Evolutionary conservation across 1,140 invertebrate genomes (phyloP).

Genomic region (Elysia chlorotica): DNA sequence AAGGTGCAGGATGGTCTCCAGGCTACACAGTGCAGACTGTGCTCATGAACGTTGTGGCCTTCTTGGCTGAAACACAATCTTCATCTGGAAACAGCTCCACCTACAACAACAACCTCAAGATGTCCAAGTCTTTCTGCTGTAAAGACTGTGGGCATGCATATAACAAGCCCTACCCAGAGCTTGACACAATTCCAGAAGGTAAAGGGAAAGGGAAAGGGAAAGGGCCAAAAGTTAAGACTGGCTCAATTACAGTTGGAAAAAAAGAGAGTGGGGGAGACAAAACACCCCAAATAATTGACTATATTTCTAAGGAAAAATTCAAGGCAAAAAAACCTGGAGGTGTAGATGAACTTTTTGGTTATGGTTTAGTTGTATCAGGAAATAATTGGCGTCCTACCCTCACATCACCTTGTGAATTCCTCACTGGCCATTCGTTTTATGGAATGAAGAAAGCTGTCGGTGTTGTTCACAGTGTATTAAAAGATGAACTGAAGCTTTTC

Average conservation of each 20-base stretch:
- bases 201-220: conserved; percentile 5
- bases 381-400: conserved; percentile 36
- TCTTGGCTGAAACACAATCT: conserved; percentile 37
- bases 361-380: conserved; percentile 44
- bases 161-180: conserved; percentile 41
- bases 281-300: conserved; percentile 37
- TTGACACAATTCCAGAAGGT: conserved; percentile 11
- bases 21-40: conserved; percentile 51
- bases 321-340: conserved; percentile 27
- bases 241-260: neutral
- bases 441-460: conserved; percentile 42
- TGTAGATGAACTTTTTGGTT: conserved; percentile 41
- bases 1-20: conserved; percentile 46
- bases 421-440: conserved; percentile 37
- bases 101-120: neutral
- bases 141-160: conserved; percentile 46
- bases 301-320: conserved; percentile 45
- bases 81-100: neutral
- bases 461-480: conserved; percentile 43
- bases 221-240: neutral
- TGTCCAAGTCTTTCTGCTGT: conserved; percentile 37
- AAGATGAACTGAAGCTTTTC: conserved; percentile 45
- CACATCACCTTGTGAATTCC: conserved; percentile 48
- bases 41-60: conserved; percentile 47
- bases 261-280: neutral